These are phyloP conservation scores for Cassiopea xamachana DNA, from an alignment of 30 jellyfish, hydroid and myxozoan genomes.

Conservation along the genomic window DNA sequence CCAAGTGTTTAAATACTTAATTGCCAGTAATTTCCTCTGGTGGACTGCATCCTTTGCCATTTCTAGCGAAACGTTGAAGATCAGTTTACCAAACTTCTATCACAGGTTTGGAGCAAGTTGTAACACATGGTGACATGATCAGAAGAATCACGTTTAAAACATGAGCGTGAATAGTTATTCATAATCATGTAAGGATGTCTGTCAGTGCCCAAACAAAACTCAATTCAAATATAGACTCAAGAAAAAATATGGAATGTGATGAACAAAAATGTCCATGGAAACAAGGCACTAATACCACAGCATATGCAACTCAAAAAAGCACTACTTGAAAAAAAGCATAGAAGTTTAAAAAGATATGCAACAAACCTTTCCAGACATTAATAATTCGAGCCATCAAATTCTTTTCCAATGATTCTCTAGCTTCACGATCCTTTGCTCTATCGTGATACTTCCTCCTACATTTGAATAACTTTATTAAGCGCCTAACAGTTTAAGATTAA, in stretches of 20 bases:
- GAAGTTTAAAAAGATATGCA: not conserved
- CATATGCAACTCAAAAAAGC: not conserved
- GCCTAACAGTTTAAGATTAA: no score
- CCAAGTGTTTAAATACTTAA: conserved; percentile 21
- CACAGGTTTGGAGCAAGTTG: no score
- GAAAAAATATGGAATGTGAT: no score
- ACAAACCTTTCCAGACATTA: conserved; percentile 45
- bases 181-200: no score
- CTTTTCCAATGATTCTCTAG: not conserved
- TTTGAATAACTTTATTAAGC: no score
- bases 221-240: no score
- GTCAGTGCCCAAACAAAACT: no score
- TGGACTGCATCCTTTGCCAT: not conserved
- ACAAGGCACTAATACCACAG: not conserved
- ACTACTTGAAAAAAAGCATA: not conserved
- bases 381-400: not conserved
- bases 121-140: no score
- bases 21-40: not conserved
- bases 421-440: not conserved
- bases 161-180: no score
- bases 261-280: no score
- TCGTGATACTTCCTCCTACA: not conserved
- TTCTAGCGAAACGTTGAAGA: not conserved
- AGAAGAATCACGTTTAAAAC: no score
- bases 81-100: not conserved